These are phyloP conservation scores for Myioborus melanocephalus DNA, from an alignment of 2,797 vertebrate genomes.

Conservation along the genomic window DNA sequence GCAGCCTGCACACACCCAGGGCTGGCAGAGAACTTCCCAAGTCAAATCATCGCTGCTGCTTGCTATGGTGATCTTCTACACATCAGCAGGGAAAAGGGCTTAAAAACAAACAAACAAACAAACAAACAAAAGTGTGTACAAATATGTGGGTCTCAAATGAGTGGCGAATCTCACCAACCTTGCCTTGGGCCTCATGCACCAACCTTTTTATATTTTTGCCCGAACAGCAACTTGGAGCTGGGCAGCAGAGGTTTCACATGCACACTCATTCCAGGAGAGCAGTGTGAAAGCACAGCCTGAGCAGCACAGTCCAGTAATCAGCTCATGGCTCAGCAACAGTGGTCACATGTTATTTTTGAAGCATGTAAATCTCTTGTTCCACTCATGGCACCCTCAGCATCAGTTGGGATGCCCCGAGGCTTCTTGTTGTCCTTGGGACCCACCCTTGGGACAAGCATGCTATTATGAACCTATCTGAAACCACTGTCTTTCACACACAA, in stretches of 20 bases:
- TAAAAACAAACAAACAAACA: neutral
- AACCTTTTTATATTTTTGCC: neutral
- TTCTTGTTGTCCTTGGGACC: neutral
- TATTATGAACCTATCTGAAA: neutral
- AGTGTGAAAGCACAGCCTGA: neutral
- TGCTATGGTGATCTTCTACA: neutral
- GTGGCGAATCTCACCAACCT: neutral
- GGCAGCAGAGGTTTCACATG: neutral
- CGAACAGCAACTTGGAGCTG: neutral
- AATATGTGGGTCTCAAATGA: neutral
- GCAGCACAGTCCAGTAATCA: neutral
- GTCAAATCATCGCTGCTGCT: neutral
- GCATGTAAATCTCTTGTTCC: neutral
- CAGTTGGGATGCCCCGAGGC: fast-evolving
- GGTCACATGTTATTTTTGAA: neutral
- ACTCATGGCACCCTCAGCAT: neutral
- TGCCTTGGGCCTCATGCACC: neutral
- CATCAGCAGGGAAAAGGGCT: neutral
- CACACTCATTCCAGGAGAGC: neutral
- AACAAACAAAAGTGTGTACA: neutral
- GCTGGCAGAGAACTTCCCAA: neutral
- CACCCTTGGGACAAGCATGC: neutral
- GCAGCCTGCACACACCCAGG: neutral
- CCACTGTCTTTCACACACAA: neutral
- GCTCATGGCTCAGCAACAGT: neutral